A percentile compares a stretch with the other conserved stretches of the same genome.
These are phyloP conservation scores for Bolinopsis microptera DNA, from an alignment of 37 sponge, comb jelly and placozoan genomes.

Conservation along the genomic window DNA sequence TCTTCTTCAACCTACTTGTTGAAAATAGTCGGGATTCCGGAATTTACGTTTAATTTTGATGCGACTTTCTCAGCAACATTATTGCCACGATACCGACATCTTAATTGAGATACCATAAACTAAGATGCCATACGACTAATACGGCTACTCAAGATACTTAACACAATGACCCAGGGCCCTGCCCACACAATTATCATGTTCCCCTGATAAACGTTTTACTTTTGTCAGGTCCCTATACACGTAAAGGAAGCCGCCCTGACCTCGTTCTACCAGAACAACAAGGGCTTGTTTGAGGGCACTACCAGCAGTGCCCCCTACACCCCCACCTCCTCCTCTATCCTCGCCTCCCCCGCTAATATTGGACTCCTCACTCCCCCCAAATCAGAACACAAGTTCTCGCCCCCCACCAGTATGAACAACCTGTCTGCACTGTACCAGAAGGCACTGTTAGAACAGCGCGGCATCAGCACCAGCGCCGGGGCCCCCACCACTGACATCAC, in stretches of 20 bases:
- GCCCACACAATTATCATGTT: neutral
- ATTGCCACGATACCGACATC: neutral
- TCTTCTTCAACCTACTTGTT: too few relatives aligned
- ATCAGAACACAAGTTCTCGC: slow-evolving; percentile 27
- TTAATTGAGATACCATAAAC: neutral
- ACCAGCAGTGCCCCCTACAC: neutral
- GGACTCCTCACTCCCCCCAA: slow-evolving; percentile 63
- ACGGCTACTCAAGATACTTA: neutral
- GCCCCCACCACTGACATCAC: neutral
- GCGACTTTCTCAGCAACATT: neutral
- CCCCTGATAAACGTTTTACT: neutral
- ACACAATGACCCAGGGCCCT: neutral
- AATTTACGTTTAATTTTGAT: neutral
- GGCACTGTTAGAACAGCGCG: neutral
- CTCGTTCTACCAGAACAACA: slow-evolving; percentile 59
- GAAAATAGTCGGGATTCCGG: neutral
- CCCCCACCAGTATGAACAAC: slow-evolving; percentile 65
- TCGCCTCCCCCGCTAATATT: neutral
- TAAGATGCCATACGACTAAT: neutral
- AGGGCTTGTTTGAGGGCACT: slow-evolving; percentile 4
- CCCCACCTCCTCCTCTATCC: slow-evolving; percentile 2
- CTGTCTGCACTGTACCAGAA: slow-evolving; percentile 52
- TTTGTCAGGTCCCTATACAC: slow-evolving; percentile 55
- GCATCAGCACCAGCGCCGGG: neutral
- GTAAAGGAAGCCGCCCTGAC: slow-evolving; percentile 61